Base-by-base conservation (phyloP, 2,888 invertebrate genomes). In the Operophtera brumata region DNA sequence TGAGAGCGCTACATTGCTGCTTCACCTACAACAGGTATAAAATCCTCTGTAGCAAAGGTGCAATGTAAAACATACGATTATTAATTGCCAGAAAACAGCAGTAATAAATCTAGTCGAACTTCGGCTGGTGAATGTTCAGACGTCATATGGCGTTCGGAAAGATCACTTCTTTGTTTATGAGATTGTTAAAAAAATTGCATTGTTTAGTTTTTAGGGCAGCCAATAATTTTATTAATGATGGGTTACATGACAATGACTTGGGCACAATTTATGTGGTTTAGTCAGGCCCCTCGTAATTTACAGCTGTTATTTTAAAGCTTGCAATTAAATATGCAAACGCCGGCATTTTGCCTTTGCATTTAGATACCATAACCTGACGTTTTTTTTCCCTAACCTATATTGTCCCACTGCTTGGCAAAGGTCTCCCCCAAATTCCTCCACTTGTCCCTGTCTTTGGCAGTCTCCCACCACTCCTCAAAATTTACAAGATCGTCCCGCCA, bases 61-160 rank as follows among this genome's bases (percentile, higher is more conserved):
- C 69, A 79, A 76, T 84, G 84, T 67, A 57, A 36, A 54, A 30
- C 28, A 6, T 36, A 54, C 47, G 57, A 54, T 59, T 61, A 55
- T 54, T 47, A 57, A 20, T 20, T 20, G 40, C 50, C 46, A 53
- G 41, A 54, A 57, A 59, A 59, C 50, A 67, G 67, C 63, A 64
- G 65, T 67, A 67, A 82, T 84, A 84, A 84, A 84, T 85, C 82
- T 83, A 77, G 59, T 59, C 60, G 56, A 75, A 71, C 75, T 61
- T 61, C 56, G 78, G 77, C 77, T 75, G 78, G 75, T 73, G 75
- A 73, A 71, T 65, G 69, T 61, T 69, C 70, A 70, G 83, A 83
- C 85, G 82, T 85, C 87, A 86, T 86, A 86, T 83, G 84, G 87
- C 70, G 82, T 77, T 77, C 75, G 77, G 78, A 77, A 78, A 78